phyloP scores from a whole-genome alignment of 1,140 invertebrate species.

The Notospermus geniculatus region DNA sequence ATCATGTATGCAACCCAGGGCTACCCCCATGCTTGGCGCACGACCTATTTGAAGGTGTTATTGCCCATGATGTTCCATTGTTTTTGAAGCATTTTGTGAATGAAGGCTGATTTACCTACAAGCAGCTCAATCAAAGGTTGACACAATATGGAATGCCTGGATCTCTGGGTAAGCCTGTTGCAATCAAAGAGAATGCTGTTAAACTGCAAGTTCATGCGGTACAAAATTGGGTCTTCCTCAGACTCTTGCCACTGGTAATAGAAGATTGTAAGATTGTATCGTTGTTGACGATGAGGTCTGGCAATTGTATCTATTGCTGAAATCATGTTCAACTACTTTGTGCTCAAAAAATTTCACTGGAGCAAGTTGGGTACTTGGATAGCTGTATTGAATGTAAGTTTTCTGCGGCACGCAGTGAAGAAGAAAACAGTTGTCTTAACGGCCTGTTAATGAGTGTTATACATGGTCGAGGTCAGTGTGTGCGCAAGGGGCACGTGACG shows the following conservation, averaged over 20 bases:
- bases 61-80: neutral
- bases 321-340: too few relatives aligned
- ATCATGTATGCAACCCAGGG: neutral
- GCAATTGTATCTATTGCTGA: neutral
- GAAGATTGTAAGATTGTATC: neutral
- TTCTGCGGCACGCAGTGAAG: too few relatives aligned
- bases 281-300: neutral
- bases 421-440: too few relatives aligned
- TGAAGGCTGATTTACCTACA: neutral
- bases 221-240: neutral
- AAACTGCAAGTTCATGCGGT: neutral
- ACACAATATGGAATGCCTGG: neutral
- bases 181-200: neutral
- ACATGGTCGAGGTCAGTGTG: too few relatives aligned
- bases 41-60: slow-evolving; percentile 1
- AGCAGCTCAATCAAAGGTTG: neutral
- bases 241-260: neutral
- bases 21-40: neutral
- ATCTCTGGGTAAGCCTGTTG: neutral
- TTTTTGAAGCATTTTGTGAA: neutral
- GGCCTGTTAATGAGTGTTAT: too few relatives aligned
- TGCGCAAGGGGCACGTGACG: too few relatives aligned
- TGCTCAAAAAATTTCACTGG: too few relatives aligned
- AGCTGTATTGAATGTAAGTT: too few relatives aligned
- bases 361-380: too few relatives aligned